These are phyloP conservation scores for Trachemys scripta DNA, from an alignment of 2,113 vertebrate species.

Conservation along the genomic window DNA sequence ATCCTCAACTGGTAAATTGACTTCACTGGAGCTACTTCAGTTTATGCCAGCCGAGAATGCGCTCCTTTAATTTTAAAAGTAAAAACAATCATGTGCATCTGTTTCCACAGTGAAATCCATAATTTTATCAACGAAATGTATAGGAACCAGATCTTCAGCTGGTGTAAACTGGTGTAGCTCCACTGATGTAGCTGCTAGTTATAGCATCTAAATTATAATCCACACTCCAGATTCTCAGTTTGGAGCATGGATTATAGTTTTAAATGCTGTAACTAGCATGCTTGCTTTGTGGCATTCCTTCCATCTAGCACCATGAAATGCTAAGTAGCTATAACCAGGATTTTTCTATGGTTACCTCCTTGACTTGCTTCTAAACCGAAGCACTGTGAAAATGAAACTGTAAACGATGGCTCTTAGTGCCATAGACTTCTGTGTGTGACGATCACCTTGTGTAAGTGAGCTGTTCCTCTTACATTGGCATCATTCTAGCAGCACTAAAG, in stretches of 20 bases:
- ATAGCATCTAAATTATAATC: background rate
- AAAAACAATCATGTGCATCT: background rate
- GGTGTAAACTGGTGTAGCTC: background rate
- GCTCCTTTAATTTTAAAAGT: background rate
- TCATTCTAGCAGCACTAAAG: background rate
- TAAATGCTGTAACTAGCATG: background rate
- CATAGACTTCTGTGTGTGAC: conserved; percentile 25
- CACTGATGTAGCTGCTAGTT: background rate
- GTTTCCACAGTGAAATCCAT: background rate
- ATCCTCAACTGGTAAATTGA: background rate
- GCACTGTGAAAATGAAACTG: background rate
- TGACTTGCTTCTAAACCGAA: conserved; percentile 37
- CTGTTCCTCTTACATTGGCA: background rate
- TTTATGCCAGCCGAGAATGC: background rate
- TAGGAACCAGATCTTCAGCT: background rate
- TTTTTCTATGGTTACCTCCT: conserved; percentile 4
- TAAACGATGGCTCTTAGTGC: background rate
- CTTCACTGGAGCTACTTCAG: background rate
- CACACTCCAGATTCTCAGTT: background rate
- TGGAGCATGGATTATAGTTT: conserved; percentile 1
- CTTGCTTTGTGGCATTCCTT: conserved; percentile 41
- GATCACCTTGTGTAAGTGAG: conserved; percentile 50
- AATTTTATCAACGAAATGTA: background rate
- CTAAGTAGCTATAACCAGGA: conserved; percentile 21
- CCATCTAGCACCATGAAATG: conserved; percentile 25